Conservation (phyloP, 2,113 vertebrate species). For the Sakesphorus luctuosus region DNA sequence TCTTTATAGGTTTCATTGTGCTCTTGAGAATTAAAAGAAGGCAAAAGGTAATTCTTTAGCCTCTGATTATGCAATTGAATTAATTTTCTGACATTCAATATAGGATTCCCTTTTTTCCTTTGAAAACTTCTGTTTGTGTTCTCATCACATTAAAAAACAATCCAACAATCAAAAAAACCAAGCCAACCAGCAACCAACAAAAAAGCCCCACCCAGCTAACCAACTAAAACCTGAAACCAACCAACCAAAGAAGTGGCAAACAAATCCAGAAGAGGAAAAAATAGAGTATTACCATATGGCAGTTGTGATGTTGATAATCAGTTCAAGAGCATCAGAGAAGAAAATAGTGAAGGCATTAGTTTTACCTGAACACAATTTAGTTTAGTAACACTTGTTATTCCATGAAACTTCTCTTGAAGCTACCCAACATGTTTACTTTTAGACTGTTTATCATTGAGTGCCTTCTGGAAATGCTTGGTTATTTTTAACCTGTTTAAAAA, state of each 20-base stretch:
- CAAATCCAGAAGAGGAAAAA: neutral
- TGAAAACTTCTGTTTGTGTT: neutral
- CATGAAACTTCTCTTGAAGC: neutral
- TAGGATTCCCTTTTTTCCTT: neutral
- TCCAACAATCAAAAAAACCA: neutral
- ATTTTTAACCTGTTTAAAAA: neutral
- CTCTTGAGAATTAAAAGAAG: neutral
- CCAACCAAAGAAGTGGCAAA: neutral
- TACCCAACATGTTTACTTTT: neutral
- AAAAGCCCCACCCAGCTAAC: too few species aligned
- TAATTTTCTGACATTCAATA: neutral
- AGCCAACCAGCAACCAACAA: neutral
- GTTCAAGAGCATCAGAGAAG: neutral
- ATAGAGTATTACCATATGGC: neutral
- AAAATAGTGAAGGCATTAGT: neutral
- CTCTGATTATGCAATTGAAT: neutral
- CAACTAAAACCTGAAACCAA: neutral
- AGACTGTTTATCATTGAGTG: neutral
- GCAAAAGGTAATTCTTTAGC: neutral
- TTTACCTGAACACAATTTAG: neutral
- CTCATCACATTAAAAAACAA: neutral
- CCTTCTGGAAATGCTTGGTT: neutral
- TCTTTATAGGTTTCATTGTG: neutral
- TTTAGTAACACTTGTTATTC: neutral
- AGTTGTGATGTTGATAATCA: neutral